Percentiles rank a stretch among this genome's conserved stretches.
Conservation (phyloP, 2,888 invertebrate genomes). For the Poecilus cupreus region DNA sequence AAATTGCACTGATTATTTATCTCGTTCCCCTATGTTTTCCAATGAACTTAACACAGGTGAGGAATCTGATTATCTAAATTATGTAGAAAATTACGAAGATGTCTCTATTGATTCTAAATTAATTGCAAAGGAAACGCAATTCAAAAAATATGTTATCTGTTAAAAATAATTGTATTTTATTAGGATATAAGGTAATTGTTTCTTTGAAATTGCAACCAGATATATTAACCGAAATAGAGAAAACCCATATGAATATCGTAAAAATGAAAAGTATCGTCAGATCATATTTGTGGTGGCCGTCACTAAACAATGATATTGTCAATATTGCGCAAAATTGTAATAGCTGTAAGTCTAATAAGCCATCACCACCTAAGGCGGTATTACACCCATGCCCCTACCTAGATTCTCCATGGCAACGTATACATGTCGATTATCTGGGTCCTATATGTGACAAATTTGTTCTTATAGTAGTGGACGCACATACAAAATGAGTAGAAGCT, state of each 20-base stretch:
- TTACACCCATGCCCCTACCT: not conserved
- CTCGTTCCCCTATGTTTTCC: constrained; percentile 53
- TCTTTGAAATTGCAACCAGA: constrained; percentile 41
- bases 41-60: constrained; percentile 24
- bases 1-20: constrained; percentile 64
- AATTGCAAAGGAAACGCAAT: not conserved
- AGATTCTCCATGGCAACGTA: constrained; percentile 41
- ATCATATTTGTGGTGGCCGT: constrained; percentile 59
- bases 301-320: constrained; percentile 51
- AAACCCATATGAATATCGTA: constrained; percentile 56
- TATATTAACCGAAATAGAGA: constrained; percentile 49
- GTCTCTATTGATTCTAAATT: not conserved
- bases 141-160: not conserved
- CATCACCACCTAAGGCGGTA: not conserved
- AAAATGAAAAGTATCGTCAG: constrained; percentile 58
- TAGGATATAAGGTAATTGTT: constrained; percentile 45
- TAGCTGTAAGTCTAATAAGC: constrained; percentile 26
- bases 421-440: constrained; percentile 59
- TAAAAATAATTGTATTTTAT: not conserved
- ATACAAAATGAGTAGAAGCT: constrained; percentile 61
- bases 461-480: constrained; percentile 60
- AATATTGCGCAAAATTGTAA: constrained; percentile 9
- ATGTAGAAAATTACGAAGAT: constrained; percentile 7
- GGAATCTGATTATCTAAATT: constrained; percentile 24
- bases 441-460: constrained; percentile 55